Evolutionary conservation across 2,888 invertebrate species (phyloP).

Genomic region (Epiperipatus broadwayi): DNA sequence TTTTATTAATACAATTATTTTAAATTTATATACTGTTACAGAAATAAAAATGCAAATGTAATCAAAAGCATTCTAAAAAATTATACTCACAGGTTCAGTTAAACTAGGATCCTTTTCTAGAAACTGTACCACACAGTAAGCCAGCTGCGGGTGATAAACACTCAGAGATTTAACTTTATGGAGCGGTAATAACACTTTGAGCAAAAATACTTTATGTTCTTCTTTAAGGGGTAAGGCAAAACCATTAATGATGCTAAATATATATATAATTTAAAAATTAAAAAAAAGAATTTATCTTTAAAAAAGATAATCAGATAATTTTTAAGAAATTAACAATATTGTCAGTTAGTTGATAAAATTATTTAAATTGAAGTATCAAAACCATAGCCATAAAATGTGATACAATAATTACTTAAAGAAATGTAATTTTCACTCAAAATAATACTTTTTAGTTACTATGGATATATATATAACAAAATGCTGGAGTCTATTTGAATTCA

Average conservation of each 20-base stretch:
- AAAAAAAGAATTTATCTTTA: slow-evolving; percentile 11
- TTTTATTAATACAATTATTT: too few species aligned
- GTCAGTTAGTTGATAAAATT: too few species aligned
- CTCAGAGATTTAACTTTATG: slow-evolving; percentile 92
- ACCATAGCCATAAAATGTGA: too few species aligned
- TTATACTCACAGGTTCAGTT: slow-evolving; percentile 52
- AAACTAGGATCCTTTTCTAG: slow-evolving; percentile 88
- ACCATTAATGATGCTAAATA: slow-evolving; percentile 80
- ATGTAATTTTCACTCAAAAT: too few species aligned
- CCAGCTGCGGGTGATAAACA: slow-evolving; percentile 90
- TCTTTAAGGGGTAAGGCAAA: slow-evolving; percentile 94
- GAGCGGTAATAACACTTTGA: slow-evolving; percentile 78
- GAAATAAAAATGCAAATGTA: slow-evolving; percentile 7
- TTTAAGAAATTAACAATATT: background rate
- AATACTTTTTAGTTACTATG: too few species aligned
- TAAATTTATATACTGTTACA: slow-evolving; percentile 17
- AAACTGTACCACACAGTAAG: slow-evolving; percentile 90
- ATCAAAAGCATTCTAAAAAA: background rate
- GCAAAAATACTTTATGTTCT: slow-evolving; percentile 90
- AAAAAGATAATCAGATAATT: too few species aligned
- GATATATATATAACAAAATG: too few species aligned
- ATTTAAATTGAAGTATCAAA: too few species aligned
- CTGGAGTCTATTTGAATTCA: too few species aligned
- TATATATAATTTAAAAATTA: slow-evolving; percentile 14
- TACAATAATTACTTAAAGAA: too few species aligned